phyloP scores from a whole-genome alignment of 2,888 invertebrate species.

The Hemithea aestivaria region DNA sequence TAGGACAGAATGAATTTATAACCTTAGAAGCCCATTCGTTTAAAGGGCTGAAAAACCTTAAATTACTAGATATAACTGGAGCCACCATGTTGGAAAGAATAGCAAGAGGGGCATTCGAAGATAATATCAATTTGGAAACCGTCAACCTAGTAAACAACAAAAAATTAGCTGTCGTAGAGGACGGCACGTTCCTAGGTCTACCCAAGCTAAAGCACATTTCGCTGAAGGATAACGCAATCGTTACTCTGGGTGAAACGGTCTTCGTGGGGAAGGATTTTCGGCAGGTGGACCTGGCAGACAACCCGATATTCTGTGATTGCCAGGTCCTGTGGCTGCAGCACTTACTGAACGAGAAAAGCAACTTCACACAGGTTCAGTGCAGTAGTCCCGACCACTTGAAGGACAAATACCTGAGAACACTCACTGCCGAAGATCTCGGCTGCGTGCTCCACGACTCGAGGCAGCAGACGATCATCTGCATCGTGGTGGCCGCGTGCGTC shows the following conservation, averaged over 20 bases:
- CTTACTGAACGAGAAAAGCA: conserved; percentile 82
- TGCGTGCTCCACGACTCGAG: conserved; percentile 89
- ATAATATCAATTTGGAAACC: conserved; percentile 89
- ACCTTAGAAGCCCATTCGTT: conserved; percentile 86
- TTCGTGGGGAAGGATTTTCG: conserved; percentile 89
- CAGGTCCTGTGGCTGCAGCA: conserved; percentile 88
- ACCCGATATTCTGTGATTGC: conserved; percentile 90
- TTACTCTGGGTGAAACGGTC: conserved; percentile 86
- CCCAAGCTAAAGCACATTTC: conserved; percentile 88
- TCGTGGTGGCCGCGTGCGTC: conserved; percentile 85
- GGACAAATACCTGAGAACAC: conserved; percentile 82
- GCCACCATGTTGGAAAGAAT: conserved; percentile 85
- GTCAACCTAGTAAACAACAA: conserved; percentile 88
- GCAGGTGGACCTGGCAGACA: conserved; percentile 88
- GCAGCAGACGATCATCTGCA: conserved; percentile 89
- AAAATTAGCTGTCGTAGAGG: conserved; percentile 84
- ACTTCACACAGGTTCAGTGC: conserved; percentile 86
- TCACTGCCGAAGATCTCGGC: conserved; percentile 88
- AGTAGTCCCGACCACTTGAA: conserved; percentile 85
- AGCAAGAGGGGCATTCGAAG: conserved; percentile 87
- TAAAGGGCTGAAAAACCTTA: conserved; percentile 86
- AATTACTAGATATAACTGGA: conserved; percentile 87
- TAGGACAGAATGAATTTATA: conserved; percentile 90
- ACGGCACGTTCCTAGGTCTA: conserved; percentile 86
- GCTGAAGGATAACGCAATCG: conserved; percentile 88